Evolutionary conservation across 2,888 invertebrate genomes (phyloP).

Genomic region (Aproaerema taeniolella): DNA sequence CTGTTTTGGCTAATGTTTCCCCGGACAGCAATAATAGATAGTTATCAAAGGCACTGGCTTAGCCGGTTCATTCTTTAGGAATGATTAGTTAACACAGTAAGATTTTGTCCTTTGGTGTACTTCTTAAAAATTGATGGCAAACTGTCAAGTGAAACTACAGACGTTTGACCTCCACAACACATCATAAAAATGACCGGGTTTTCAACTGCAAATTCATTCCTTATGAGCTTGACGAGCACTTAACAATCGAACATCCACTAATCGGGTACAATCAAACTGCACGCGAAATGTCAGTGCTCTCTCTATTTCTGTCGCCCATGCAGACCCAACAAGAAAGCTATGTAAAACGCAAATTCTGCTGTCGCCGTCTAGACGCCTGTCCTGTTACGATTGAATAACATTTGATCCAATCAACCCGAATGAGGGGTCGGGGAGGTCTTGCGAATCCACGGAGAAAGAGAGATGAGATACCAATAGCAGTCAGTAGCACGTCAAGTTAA

Average conservation of each 20-base stretch:
- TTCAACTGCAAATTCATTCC: too few relatives aligned
- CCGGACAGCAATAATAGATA: too few relatives aligned
- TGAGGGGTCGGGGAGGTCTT: slow-evolving; percentile 63
- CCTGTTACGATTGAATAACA: slow-evolving; percentile 68
- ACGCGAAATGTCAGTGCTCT: slow-evolving; percentile 67
- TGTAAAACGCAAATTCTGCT: slow-evolving; percentile 67
- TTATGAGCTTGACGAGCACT: slow-evolving; percentile 35
- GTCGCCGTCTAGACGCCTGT: slow-evolving; percentile 71
- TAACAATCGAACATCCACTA: slow-evolving; percentile 48
- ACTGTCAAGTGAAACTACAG: too few relatives aligned
- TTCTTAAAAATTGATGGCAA: too few relatives aligned
- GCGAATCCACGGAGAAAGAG: slow-evolving; percentile 36
- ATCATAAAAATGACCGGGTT: too few relatives aligned
- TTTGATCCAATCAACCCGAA: slow-evolving; percentile 73
- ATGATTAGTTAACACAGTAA: too few relatives aligned
- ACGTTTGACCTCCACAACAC: too few relatives aligned
- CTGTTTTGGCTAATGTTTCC: too few relatives aligned
- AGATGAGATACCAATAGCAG: too few relatives aligned
- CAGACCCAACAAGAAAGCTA: slow-evolving; percentile 70
- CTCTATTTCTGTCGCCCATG: slow-evolving; percentile 61
- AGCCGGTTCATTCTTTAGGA: too few relatives aligned
- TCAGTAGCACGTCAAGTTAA: slow-evolving; percentile 5
- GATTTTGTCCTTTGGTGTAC: too few relatives aligned
- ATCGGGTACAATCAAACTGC: slow-evolving; percentile 54
- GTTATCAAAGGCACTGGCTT: too few relatives aligned